Conservation (phyloP, 2,888 invertebrate genomes). For the Molanna angustata region DNA sequence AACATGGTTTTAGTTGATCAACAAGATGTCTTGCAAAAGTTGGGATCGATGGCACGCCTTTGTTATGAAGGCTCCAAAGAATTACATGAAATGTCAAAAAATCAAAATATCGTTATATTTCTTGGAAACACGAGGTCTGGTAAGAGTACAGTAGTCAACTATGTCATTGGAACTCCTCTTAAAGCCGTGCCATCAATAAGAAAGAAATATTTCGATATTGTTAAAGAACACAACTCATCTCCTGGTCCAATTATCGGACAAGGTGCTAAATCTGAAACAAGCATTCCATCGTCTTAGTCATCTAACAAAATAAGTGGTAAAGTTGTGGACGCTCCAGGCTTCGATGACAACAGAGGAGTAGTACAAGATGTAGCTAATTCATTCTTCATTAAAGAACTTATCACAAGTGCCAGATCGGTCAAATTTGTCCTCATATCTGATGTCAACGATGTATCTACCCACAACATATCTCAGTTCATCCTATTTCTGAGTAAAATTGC, state of each 20-base stretch:
- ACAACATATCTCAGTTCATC: neutral
- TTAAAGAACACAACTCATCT: neutral
- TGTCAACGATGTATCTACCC: neutral
- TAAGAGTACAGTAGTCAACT: slow-evolving; percentile 1
- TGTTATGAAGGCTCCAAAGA: too few relatives aligned
- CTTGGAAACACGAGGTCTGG: neutral
- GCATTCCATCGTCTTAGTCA: neutral
- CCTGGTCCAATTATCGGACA: neutral
- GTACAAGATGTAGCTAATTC: slow-evolving; percentile 1
- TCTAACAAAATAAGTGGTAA: neutral
- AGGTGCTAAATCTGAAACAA: neutral
- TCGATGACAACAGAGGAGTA: slow-evolving; percentile 1
- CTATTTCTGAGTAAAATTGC: neutral
- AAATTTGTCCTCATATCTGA: neutral
- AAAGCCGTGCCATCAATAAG: neutral
- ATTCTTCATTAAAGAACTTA: neutral
- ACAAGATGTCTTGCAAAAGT: too few relatives aligned
- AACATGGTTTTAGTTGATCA: too few relatives aligned
- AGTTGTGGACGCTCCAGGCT: neutral
- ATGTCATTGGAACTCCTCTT: neutral
- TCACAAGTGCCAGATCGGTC: neutral
- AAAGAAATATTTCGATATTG: neutral
- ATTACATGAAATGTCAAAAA: neutral
- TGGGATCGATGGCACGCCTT: too few relatives aligned
- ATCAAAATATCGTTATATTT: neutral